Evolutionary conservation across 2,113 vertebrate species (phyloP).

Genomic region (Seriola aureovittata): DNA sequence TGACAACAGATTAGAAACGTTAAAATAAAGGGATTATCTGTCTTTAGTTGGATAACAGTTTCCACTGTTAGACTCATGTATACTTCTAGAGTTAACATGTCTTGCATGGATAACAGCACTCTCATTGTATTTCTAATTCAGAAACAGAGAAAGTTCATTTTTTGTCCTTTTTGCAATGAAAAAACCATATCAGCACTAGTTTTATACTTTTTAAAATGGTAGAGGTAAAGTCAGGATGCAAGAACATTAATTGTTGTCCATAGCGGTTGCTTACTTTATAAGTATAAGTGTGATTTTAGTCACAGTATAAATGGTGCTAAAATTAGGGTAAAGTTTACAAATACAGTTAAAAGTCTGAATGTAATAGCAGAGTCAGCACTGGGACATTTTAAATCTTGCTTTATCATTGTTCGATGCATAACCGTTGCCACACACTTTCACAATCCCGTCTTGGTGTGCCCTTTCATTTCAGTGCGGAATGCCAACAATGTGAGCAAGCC

Average conservation of each 20-base stretch:
- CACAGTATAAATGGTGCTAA: background rate
- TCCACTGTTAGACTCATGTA: too few relatives aligned
- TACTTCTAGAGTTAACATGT: slow-evolving; percentile 6
- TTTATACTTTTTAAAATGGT: background rate
- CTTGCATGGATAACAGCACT: slow-evolving; percentile 25
- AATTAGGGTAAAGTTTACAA: background rate
- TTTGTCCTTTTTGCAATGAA: background rate
- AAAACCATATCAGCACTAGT: background rate
- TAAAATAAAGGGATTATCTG: background rate
- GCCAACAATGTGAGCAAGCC: slow-evolving; percentile 46
- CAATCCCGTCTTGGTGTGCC: background rate
- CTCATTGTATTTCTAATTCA: slow-evolving; percentile 24
- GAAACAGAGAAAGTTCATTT: slow-evolving; percentile 23
- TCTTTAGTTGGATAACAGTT: slow-evolving; percentile 6
- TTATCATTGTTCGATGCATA: background rate
- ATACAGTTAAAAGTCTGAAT: slow-evolving; percentile 3
- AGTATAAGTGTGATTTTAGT: background rate
- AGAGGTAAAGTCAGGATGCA: too few relatives aligned
- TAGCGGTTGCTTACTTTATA: background rate
- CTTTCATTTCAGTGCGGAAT: slow-evolving; percentile 49
- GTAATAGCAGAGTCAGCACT: background rate
- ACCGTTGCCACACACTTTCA: slow-evolving; percentile 22
- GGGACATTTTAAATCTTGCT: slow-evolving; percentile 12
- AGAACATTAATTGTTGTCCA: too few relatives aligned
- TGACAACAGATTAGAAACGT: background rate